These are phyloP conservation scores for Diorhabda carinulata DNA, from an alignment of 1,140 invertebrate species.

Conservation along the genomic window DNA sequence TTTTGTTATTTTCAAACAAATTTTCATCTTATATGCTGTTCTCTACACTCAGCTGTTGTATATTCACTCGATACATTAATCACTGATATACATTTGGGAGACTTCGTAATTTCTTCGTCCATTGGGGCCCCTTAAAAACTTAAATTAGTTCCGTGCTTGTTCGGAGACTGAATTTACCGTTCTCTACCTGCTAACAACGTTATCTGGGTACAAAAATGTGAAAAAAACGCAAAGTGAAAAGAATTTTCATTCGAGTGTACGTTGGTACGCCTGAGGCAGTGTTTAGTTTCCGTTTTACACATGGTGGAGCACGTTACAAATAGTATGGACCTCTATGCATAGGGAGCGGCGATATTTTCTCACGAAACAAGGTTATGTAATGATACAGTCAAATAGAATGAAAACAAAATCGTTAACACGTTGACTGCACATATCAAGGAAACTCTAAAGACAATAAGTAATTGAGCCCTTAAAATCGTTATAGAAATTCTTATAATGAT, in stretches of 20 bases:
- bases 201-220: slow-evolving; percentile 36
- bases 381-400: slow-evolving; percentile 1
- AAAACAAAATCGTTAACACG: too few species aligned
- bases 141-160: not conserved
- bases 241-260: slow-evolving; percentile 35
- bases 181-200: slow-evolving; percentile 23
- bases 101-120: too few species aligned
- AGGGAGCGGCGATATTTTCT: slow-evolving; percentile 32
- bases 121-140: too few species aligned
- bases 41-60: too few species aligned
- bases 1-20: too few species aligned
- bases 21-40: too few species aligned
- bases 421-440: too few species aligned
- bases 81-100: too few species aligned
- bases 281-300: slow-evolving; percentile 46
- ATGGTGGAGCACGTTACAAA: slow-evolving; percentile 46
- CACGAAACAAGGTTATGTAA: slow-evolving; percentile 25
- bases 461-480: too few species aligned
- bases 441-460: too few species aligned
- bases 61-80: too few species aligned
- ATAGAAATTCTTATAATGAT: not conserved
- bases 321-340: slow-evolving; percentile 30
- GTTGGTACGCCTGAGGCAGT: slow-evolving; percentile 23
- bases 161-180: slow-evolving; percentile 14
- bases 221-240: slow-evolving; percentile 32